These are phyloP conservation scores for Cantharis lateralis DNA, from an alignment of 2,888 invertebrate species.

Conservation along the genomic window DNA sequence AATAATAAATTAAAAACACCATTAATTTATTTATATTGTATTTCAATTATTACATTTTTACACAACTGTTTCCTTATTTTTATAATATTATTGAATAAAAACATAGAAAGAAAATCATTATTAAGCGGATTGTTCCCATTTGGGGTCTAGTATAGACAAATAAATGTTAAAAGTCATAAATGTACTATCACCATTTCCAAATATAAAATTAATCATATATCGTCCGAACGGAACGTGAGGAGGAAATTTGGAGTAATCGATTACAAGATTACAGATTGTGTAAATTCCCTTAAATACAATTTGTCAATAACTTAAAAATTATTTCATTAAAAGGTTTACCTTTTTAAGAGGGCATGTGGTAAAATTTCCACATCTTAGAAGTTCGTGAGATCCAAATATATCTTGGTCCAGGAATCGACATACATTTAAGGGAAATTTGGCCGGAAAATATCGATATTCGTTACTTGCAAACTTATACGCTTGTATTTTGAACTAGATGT, in stretches of 20 bases:
- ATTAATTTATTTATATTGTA: no score
- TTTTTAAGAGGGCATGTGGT: neutral
- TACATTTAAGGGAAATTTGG: neutral
- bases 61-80: no score
- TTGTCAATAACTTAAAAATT: neutral
- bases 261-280: neutral
- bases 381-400: neutral
- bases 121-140: no score
- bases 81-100: no score
- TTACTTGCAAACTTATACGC: conserved; percentile 1
- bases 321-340: neutral
- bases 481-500: neutral
- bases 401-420: neutral
- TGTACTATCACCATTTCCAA: no score
- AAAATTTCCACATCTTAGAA: neutral
- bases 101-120: no score
- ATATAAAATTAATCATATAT: neutral
- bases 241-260: neutral
- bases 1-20: no score
- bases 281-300: neutral
- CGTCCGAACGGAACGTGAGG: neutral
- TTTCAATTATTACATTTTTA: no score
- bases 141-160: no score
- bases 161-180: no score
- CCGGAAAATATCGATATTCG: neutral